Base-by-base conservation (phyloP, 1,140 invertebrate species). In the Bombus waltoni region DNA sequence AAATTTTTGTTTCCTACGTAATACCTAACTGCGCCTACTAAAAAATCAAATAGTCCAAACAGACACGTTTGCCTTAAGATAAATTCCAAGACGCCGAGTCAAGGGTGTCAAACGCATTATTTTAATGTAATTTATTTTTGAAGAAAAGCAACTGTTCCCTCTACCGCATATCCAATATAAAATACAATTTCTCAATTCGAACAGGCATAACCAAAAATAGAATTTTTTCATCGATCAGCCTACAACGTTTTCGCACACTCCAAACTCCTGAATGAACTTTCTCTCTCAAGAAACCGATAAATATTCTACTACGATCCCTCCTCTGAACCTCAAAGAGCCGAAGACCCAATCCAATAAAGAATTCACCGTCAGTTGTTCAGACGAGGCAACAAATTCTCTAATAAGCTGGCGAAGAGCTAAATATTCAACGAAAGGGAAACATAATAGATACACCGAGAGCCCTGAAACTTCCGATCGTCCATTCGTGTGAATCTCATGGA, bases 361-460 rank as follows among this genome's bases (percentile, higher is more conserved):
- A 44, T 83, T 77, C 44, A 68, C 35, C 38, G 18, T 18, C 44
- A n/a, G 32, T 1, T 9, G 22, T 32, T 57, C 18, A 38, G 35
- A 35, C 80, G n/a, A 22, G 1, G 22, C 8, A 53, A 83, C 25
- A 57, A 77, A 83, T 77, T 76, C 65, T 42, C 28, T n/a, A 68
- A 77, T 70, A 83, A 83, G 42, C 42, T 44, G 2, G n/a, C 32
- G 2, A 28, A 35, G 1, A 22, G 6, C 18, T 79, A 79, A 68
- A 79, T 79, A 68, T 79, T 68, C 62, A 76, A 76, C 35, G 74
- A 59, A 10, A 3, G n/a, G 13, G 53, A 40, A 76, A 38, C 74
- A 25, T 18, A 53, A 53, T 53, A 53, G 5, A 53, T 53, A 53
- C 47, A 53, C 18, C 18, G 18, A 53, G 18, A 44, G n/a, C 11